Percentiles rank a stretch among this genome's conserved stretches.
These are phyloP conservation scores for Amazona vittata DNA, from an alignment of 2,113 vertebrate genomes.

Conservation along the genomic window DNA sequence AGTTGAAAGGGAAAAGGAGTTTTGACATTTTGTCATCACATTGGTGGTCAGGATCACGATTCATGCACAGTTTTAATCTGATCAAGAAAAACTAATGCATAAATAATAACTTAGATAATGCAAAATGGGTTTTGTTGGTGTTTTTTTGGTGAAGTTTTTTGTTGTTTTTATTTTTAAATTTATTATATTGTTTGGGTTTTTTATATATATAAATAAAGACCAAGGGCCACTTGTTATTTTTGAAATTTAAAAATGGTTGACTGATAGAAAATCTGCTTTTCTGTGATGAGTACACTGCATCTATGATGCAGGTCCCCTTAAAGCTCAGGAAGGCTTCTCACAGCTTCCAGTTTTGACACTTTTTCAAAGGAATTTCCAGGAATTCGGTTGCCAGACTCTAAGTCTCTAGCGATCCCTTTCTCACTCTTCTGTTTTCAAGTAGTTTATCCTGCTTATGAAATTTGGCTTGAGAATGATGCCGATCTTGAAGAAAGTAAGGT, in stretches of 20 bases:
- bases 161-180: background rate
- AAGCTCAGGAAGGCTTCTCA: background rate
- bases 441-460: slow-evolving; percentile 44
- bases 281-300: background rate
- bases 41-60: background rate
- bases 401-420: slow-evolving; percentile 45
- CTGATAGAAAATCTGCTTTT: background rate
- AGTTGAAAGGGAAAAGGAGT: background rate
- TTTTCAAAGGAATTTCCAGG: slow-evolving; percentile 56
- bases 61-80: background rate
- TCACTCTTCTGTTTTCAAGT: slow-evolving; percentile 44
- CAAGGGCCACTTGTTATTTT: background rate
- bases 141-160: background rate
- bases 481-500: slow-evolving; percentile 49
- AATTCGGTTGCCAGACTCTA: slow-evolving; percentile 22
- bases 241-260: background rate
- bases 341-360: slow-evolving; percentile 3
- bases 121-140: background rate
- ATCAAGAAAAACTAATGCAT: background rate
- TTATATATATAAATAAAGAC: background rate
- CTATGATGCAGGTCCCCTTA: background rate
- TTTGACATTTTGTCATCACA: background rate
- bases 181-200: background rate
- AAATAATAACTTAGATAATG: background rate
- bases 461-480: slow-evolving; percentile 39